These are phyloP conservation scores for Eurytemora carolleeae DNA, from an alignment of 1,140 invertebrate genomes.

Conservation along the genomic window DNA sequence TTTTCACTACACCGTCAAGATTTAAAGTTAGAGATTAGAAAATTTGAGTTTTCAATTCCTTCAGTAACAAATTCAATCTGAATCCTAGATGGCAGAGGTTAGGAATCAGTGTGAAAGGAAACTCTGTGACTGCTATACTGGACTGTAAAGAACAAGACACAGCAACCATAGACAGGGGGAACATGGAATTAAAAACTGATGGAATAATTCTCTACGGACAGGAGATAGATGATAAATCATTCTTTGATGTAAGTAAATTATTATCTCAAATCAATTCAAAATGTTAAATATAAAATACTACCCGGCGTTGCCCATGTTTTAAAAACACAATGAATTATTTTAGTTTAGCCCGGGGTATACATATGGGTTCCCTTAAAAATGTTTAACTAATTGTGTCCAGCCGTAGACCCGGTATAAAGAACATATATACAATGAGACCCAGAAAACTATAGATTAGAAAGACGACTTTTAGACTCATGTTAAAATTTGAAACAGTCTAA, in stretches of 20 bases:
- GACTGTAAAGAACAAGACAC: conserved; percentile 44
- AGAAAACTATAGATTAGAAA: no score
- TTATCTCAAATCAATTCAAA: background rate
- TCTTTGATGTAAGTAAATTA: conserved; percentile 34
- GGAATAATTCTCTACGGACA: conserved; percentile 50
- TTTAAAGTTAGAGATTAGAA: no score
- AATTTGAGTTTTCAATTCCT: no score
- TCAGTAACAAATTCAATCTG: no score
- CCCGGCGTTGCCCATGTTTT: background rate
- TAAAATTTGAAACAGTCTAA: no score
- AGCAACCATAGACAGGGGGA: conserved; percentile 32
- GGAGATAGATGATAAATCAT: conserved; percentile 41
- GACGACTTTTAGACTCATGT: no score
- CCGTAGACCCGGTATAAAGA: no score
- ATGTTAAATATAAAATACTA: conserved; percentile 6
- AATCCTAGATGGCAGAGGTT: conserved; percentile 57
- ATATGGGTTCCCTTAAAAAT: no score
- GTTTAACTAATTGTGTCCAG: no score
- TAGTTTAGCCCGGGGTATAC: no score
- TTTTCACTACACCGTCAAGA: no score
- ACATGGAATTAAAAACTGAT: conserved; percentile 35
- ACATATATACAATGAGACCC: no score
- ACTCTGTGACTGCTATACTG: conserved; percentile 44
- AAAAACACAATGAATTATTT: background rate
- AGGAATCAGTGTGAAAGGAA: conserved; percentile 52